These are phyloP conservation scores for Synaphobranchus kaupii DNA, from an alignment of 2,797 vertebrate genomes.

Conservation along the genomic window DNA sequence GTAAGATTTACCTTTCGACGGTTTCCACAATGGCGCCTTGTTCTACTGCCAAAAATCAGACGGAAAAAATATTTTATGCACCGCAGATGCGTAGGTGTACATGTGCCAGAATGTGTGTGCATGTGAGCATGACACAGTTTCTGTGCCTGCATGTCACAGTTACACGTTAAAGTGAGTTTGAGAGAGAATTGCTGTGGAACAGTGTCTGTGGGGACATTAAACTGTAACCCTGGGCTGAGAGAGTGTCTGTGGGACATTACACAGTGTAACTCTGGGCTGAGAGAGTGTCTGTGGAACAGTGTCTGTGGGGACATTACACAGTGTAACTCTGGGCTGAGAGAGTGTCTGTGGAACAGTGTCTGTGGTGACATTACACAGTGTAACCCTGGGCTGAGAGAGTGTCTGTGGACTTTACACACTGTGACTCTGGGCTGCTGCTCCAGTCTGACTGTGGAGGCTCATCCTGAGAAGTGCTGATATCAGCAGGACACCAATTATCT, in stretches of 20 bases:
- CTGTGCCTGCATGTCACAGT: background rate
- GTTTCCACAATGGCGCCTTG: background rate
- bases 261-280: no score
- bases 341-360: no score
- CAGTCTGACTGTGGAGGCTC: background rate
- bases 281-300: no score
- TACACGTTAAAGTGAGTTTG: background rate
- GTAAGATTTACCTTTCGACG: background rate
- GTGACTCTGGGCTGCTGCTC: background rate
- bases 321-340: no score
- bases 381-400: no score
- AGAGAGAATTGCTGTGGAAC: background rate
- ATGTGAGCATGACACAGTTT: background rate
- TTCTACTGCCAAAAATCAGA: background rate
- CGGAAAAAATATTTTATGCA: background rate
- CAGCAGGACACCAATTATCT: slow-evolving; percentile 17
- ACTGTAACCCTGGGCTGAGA: background rate
- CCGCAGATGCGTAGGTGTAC: background rate
- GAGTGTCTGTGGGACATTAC: no score
- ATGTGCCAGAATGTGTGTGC: background rate
- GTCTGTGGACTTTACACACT: background rate
- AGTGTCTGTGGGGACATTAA: background rate
- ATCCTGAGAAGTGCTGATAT: background rate
- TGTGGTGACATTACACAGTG: no score
- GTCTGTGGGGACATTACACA: no score